Percentiles rank a stretch among this genome's conserved stretches.
Conservation (phyloP, 2,113 vertebrate genomes). For the Proteles cristata region DNA sequence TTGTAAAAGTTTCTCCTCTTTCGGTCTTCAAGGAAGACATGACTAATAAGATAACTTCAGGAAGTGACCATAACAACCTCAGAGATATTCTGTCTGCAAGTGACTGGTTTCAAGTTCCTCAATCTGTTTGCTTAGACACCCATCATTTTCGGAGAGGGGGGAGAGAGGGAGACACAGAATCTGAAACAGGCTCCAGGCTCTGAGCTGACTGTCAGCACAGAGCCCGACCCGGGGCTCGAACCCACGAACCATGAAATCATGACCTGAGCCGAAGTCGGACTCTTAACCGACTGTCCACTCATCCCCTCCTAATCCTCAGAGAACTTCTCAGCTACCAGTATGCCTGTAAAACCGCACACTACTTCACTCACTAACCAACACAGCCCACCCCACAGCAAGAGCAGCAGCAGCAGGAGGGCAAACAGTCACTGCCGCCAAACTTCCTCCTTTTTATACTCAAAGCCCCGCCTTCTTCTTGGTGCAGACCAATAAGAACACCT, state of each 20-base stretch:
- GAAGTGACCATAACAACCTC: background rate
- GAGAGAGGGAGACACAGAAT: too few species aligned
- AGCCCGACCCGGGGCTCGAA: too few species aligned
- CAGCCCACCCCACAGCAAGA: accelerated
- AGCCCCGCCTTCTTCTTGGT: background rate
- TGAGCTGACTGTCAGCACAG: too few species aligned
- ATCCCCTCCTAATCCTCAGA: background rate
- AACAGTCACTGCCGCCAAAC: accelerated
- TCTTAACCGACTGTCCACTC: background rate
- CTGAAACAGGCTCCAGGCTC: too few species aligned
- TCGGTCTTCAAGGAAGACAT: background rate
- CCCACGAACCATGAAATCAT: too few species aligned
- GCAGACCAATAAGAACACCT: background rate
- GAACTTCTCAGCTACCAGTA: accelerated
- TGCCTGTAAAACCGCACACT: accelerated
- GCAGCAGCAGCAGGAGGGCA: accelerated
- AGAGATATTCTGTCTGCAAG: background rate
- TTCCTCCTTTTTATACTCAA: background rate
- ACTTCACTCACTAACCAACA: accelerated
- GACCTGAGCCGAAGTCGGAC: too few species aligned
- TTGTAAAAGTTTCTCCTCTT: background rate
- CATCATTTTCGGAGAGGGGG: background rate
- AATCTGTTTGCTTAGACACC: background rate
- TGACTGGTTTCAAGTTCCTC: background rate
- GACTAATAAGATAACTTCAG: background rate